phyloP scores from a whole-genome alignment of 1,140 invertebrate species.

The Conus betulinus region DNA sequence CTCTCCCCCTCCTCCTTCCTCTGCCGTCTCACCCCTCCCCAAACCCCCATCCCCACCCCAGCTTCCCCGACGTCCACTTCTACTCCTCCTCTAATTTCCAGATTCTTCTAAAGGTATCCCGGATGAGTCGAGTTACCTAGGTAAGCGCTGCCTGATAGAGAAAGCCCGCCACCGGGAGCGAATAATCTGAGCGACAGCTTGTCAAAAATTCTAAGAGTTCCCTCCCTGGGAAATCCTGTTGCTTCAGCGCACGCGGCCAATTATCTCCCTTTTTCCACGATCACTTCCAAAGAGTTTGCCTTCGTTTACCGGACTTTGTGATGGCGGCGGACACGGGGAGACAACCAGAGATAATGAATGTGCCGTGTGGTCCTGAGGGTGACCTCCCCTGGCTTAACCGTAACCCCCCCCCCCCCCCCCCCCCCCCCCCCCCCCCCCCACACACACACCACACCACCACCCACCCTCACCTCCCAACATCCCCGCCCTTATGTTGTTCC shows the following conservation, averaged over 20 bases:
- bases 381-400: too few species aligned
- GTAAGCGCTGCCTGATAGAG: not conserved
- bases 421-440: too few species aligned
- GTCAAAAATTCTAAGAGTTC: constrained; percentile 3
- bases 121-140: not conserved
- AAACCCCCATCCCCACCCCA: too few species aligned
- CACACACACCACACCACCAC: too few species aligned
- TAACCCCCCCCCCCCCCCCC: too few species aligned
- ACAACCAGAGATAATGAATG: too few species aligned
- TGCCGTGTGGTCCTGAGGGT: too few species aligned
- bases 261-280: not conserved
- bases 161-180: not conserved
- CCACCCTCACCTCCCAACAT: too few species aligned
- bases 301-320: constrained; percentile 5
- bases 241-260: not conserved
- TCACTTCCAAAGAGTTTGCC: constrained; percentile 1
- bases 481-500: too few species aligned
- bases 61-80: not conserved
- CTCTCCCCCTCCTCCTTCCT: too few species aligned
- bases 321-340: too few species aligned
- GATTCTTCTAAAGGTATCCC: not conserved
- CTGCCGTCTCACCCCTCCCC: too few species aligned
- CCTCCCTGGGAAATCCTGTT: not conserved
- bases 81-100: not conserved
- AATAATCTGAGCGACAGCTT: constrained; percentile 2